A percentile compares a stretch with the other conserved stretches of the same genome.
Evolutionary conservation across 92 coral and sea anemone genomes (phyloP).

Genomic region (Galaxea fascicularis): DNA sequence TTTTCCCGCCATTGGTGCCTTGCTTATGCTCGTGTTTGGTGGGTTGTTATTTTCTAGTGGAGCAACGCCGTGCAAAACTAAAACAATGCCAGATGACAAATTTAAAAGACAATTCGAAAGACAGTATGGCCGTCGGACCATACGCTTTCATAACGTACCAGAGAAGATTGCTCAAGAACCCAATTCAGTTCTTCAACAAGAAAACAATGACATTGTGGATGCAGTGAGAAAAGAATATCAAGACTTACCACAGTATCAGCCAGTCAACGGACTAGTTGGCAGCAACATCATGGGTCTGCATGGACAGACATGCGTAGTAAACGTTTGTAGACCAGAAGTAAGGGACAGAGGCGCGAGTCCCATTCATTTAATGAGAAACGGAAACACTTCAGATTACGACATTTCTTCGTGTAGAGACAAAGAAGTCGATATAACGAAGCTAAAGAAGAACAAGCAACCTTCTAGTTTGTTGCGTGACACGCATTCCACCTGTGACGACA

Average conservation of each 20-base stretch:
- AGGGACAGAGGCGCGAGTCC: slow-evolving; percentile 81
- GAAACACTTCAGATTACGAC: neutral
- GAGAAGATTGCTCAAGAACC: slow-evolving; percentile 67
- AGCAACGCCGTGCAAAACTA: slow-evolving; percentile 8
- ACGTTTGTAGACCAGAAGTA: slow-evolving; percentile 51
- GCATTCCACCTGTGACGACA: neutral
- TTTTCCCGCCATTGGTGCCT: slow-evolving; percentile 83
- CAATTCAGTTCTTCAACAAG: slow-evolving; percentile 91
- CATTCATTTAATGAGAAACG: slow-evolving; percentile 7
- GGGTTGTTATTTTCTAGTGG: slow-evolving; percentile 75
- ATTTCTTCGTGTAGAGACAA: slow-evolving; percentile 3
- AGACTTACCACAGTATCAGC: slow-evolving; percentile 87
- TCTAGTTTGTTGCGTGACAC: neutral
- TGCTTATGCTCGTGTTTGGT: slow-evolving; percentile 80
- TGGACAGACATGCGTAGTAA: slow-evolving; percentile 60
- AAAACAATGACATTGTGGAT: slow-evolving; percentile 94
- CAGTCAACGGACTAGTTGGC: slow-evolving; percentile 68
- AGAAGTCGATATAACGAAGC: neutral
- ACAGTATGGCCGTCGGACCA: slow-evolving; percentile 42
- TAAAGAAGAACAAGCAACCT: neutral
- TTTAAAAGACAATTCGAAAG: slow-evolving; percentile 42
- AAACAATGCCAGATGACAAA: slow-evolving; percentile 6
- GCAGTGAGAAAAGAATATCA: slow-evolving; percentile 85
- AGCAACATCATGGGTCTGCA: slow-evolving; percentile 42
- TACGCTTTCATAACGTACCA: slow-evolving; percentile 74